Conservation (phyloP, 2,888 invertebrate species). For the Gryllus longicercus region DNA sequence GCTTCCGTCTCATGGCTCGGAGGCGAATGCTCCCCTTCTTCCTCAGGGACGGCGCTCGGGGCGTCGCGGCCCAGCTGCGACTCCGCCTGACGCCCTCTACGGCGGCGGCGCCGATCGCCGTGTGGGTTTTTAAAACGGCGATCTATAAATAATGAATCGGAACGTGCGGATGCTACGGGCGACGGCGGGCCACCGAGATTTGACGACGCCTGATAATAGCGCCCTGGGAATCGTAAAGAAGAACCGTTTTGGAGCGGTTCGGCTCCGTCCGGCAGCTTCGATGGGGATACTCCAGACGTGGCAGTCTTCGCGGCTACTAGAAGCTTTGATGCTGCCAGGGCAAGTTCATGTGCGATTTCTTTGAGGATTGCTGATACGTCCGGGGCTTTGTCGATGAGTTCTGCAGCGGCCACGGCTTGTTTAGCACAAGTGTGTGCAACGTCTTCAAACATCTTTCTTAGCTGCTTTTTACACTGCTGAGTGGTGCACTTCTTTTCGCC, state of each 20-base stretch:
- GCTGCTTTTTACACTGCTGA: background rate
- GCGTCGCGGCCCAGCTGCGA: slow-evolving; percentile 8
- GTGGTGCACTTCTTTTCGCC: background rate
- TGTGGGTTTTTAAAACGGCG: slow-evolving; percentile 17
- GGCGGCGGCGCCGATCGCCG: background rate
- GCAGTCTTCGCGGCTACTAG: background rate
- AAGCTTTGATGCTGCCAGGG: background rate
- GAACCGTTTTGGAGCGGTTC: background rate
- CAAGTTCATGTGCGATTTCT: background rate
- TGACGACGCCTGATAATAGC: slow-evolving; percentile 17
- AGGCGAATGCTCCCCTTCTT: slow-evolving; percentile 1
- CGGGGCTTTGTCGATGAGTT: background rate
- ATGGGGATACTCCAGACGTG: background rate
- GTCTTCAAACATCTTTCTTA: background rate
- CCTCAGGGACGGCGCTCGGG: background rate
- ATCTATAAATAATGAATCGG: slow-evolving; percentile 7
- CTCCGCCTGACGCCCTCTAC: background rate
- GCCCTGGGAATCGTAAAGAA: slow-evolving; percentile 17
- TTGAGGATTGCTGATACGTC: background rate
- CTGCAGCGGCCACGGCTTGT: slow-evolving; percentile 1
- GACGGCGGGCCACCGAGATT: slow-evolving; percentile 1
- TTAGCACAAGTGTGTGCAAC: background rate
- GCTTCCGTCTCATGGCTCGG: background rate
- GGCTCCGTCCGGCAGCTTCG: background rate
- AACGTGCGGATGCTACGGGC: slow-evolving; percentile 1